phyloP scores from a whole-genome alignment of 1,140 invertebrate species.

The Delia radicum region DNA sequence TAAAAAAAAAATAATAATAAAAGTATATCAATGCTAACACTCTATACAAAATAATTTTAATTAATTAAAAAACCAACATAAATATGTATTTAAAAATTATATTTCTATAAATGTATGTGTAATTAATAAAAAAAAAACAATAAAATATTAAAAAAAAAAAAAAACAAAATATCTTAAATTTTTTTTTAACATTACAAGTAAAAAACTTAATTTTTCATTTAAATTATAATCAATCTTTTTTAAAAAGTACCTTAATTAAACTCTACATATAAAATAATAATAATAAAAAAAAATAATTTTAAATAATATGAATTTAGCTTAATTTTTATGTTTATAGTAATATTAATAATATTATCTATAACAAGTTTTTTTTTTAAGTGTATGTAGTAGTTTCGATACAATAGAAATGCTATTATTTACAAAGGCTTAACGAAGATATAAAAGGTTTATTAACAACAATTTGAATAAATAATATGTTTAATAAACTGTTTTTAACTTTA shows the following conservation, averaged over 20 bases:
- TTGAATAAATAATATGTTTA: too few species aligned
- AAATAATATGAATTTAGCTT: neutral
- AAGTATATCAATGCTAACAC: constrained; percentile 31
- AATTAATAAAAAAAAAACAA: constrained; percentile 10
- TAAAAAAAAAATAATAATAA: constrained; percentile 43
- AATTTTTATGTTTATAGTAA: neutral
- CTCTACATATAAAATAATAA: neutral
- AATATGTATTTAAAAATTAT: constrained; percentile 13
- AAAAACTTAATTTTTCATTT: neutral
- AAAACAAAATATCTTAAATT: neutral
- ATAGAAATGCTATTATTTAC: too few species aligned
- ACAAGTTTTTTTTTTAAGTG: neutral
- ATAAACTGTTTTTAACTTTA: too few species aligned
- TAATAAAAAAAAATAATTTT: constrained; percentile 10
- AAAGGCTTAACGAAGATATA: too few species aligned
- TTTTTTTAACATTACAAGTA: neutral
- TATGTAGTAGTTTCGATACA: neutral
- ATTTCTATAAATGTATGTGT: constrained; percentile 20
- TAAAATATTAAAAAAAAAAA: neutral
- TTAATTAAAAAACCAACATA: neutral
- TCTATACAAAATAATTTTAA: constrained; percentile 30
- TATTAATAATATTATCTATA: neutral
- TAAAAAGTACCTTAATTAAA: neutral
- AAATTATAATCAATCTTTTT: neutral
- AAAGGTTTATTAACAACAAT: too few species aligned